Conservation (phyloP, 1,140 invertebrate species). For the Micrasema minimum region DNA sequence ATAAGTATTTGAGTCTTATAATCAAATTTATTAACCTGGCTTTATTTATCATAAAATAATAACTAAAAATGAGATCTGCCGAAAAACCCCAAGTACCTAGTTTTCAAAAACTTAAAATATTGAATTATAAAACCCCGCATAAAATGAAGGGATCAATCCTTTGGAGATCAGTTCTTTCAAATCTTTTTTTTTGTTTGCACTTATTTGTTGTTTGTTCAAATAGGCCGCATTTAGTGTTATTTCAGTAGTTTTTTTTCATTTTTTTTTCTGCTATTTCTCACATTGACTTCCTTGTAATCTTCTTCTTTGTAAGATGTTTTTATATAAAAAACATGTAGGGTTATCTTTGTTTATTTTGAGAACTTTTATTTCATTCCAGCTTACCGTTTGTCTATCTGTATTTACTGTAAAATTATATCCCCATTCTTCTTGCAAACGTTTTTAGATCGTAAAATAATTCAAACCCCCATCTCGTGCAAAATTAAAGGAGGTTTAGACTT, state of each 20-base stretch:
- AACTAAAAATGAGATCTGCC: too few relatives aligned
- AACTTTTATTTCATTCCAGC: constrained; percentile 54
- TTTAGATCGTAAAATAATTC: constrained; percentile 49
- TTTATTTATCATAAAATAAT: too few relatives aligned
- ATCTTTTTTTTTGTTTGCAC: too few relatives aligned
- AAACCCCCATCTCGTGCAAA: constrained; percentile 44
- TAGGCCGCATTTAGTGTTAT: too few relatives aligned
- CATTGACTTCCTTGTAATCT: not conserved
- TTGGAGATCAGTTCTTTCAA: too few relatives aligned
- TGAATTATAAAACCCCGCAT: too few relatives aligned
- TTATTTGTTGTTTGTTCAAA: too few relatives aligned
- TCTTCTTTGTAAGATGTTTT: not conserved
- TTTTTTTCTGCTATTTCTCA: not conserved
- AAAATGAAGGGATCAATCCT: too few relatives aligned
- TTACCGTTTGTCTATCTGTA: constrained; percentile 45
- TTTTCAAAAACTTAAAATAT: too few relatives aligned
- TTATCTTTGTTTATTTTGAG: constrained; percentile 42
- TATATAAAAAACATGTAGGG: constrained; percentile 40
- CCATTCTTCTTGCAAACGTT: constrained; percentile 42
- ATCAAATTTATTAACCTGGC: too few relatives aligned
- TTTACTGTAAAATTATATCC: constrained; percentile 54
- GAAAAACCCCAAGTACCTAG: too few relatives aligned
- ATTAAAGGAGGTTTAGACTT: constrained; percentile 18
- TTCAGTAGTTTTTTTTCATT: not conserved
- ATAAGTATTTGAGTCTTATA: too few relatives aligned